phyloP scores from a whole-genome alignment of 1,140 invertebrate species.

The Euschistus heros region DNA sequence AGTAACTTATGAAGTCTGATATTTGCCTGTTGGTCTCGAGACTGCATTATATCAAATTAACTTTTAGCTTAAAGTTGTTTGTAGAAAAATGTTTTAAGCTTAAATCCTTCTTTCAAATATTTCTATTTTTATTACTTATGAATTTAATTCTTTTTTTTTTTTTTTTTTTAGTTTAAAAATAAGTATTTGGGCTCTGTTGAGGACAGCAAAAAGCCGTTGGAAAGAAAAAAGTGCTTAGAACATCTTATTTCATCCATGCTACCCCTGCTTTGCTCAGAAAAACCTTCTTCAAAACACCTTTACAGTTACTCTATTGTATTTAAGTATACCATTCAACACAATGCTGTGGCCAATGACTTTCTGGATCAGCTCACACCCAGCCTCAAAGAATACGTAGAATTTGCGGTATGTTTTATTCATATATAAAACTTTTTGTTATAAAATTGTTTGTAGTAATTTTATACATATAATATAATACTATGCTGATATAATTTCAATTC shows the following conservation, averaged over 20 bases:
- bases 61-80: too few species aligned
- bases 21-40: too few species aligned
- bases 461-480: too few species aligned
- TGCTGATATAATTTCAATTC: too few species aligned
- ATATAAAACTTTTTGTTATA: too few species aligned
- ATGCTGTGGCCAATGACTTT: background rate
- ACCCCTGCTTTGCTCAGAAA: background rate
- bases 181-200: background rate
- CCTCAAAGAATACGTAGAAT: background rate
- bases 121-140: background rate
- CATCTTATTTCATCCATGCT: background rate
- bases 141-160: background rate
- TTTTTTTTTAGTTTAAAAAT: constrained; percentile 8
- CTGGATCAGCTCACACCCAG: background rate
- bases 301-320: background rate
- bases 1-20: too few species aligned
- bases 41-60: too few species aligned
- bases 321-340: background rate
- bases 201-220: background rate
- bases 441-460: too few species aligned
- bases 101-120: background rate
- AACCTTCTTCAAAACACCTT: background rate
- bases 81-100: too few species aligned
- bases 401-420: background rate
- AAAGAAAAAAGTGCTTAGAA: constrained; percentile 2